Evolutionary conservation across 2,888 invertebrate species (phyloP).

Genomic region (Campoplex nolae): DNA sequence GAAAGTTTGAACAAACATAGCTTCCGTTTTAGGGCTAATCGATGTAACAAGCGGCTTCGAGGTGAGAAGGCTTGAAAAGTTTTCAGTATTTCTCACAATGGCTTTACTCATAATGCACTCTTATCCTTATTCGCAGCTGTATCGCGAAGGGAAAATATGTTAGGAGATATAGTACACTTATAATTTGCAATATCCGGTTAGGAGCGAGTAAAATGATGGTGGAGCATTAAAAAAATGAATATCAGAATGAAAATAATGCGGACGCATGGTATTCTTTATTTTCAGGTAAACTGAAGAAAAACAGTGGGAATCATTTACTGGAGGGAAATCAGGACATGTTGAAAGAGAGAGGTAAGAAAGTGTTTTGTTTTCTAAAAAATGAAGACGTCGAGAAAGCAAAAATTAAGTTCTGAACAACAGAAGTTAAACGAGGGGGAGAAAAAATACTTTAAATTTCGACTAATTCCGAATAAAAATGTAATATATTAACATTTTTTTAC

Average conservation of each 20-base stretch:
- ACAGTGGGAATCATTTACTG: slow-evolving; percentile 80
- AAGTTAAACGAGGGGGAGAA: not conserved
- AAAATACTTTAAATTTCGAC: not conserved
- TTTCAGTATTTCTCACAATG: slow-evolving; percentile 48
- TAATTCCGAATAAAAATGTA: slow-evolving; percentile 30
- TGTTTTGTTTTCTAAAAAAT: not conserved
- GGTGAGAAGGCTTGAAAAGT: slow-evolving; percentile 37
- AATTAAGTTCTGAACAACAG: slow-evolving; percentile 29
- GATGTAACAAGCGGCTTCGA: slow-evolving; percentile 69
- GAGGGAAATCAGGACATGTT: slow-evolving; percentile 83
- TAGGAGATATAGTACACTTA: not conserved
- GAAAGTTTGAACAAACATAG: slow-evolving; percentile 71
- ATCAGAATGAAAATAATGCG: not conserved
- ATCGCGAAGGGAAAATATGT: slow-evolving; percentile 42
- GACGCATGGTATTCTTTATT: slow-evolving; percentile 52
- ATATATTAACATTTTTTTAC: slow-evolving; percentile 71
- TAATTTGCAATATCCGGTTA: not conserved
- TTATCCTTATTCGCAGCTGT: slow-evolving; percentile 23
- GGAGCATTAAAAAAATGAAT: not conserved
- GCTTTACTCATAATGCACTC: slow-evolving; percentile 11
- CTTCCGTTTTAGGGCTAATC: slow-evolving; percentile 74
- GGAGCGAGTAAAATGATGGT: not conserved
- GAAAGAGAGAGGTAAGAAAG: slow-evolving; percentile 80
- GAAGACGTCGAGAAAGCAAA: slow-evolving; percentile 21
- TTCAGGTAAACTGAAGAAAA: slow-evolving; percentile 82